Evolutionary conservation across 2,888 invertebrate species (phyloP).

Genomic region (Ophonus ardosiacus): DNA sequence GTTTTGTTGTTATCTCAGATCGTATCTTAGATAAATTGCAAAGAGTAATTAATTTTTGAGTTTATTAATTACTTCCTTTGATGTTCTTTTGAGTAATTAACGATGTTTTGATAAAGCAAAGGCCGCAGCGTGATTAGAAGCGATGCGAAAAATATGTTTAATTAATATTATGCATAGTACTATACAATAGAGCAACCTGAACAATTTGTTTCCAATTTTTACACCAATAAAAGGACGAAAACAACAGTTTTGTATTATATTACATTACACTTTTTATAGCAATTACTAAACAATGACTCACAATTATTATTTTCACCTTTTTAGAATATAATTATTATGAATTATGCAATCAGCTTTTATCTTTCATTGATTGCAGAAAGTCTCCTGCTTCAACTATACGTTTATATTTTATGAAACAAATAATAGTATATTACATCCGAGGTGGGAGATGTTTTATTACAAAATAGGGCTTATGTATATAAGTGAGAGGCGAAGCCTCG

Average conservation of each 20-base stretch:
- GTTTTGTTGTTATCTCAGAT: constrained; percentile 59
- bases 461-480: no score
- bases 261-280: no score
- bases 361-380: no score
- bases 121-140: constrained; percentile 50
- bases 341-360: no score
- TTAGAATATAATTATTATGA: no score
- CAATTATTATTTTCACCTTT: no score
- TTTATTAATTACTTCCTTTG: constrained; percentile 63
- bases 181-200: constrained; percentile 1
- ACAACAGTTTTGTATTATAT: neutral
- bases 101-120: constrained; percentile 62
- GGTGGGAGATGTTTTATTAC: no score
- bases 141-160: constrained; percentile 61
- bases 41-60: constrained; percentile 64
- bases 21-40: constrained; percentile 60
- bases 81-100: constrained; percentile 64
- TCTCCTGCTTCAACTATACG: no score
- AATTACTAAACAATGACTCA: no score
- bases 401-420: no score
- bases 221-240: neutral
- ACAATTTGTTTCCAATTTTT: constrained; percentile 6
- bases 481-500: no score
- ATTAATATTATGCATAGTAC: constrained; percentile 49
- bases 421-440: no score